These are phyloP conservation scores for Metopolophium dirhodum DNA, from an alignment of 1,140 invertebrate species.

Conservation along the genomic window DNA sequence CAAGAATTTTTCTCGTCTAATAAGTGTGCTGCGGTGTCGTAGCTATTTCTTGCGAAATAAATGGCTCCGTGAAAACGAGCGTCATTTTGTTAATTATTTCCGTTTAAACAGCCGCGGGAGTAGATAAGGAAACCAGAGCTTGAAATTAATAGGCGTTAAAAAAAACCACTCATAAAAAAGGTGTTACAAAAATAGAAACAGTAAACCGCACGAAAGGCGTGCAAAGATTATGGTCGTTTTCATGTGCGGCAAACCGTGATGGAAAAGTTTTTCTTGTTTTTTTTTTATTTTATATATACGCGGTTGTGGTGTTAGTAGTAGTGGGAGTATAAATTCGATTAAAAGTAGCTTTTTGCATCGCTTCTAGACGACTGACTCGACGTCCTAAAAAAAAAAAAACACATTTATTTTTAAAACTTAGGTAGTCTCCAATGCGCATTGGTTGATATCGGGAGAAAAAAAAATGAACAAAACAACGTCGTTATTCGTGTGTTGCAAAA, in stretches of 20 bases:
- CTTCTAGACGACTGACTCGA: conserved; percentile 42
- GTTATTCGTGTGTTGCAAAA: background rate
- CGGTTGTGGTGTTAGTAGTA: conserved; percentile 21
- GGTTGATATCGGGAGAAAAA: background rate
- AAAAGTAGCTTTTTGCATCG: conserved; percentile 38
- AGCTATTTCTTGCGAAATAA: conserved; percentile 14
- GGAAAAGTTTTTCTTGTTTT: conserved; percentile 48
- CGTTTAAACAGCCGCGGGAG: conserved; percentile 23
- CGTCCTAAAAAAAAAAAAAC: background rate
- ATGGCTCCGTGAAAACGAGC: background rate
- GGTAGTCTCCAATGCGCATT: too few relatives aligned
- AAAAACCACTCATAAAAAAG: background rate
- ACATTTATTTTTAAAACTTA: conserved; percentile 20
- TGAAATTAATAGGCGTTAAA: conserved; percentile 42
- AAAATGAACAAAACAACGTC: background rate
- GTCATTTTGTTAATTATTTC: conserved; percentile 50
- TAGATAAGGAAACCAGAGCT: conserved; percentile 30
- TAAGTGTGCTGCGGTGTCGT: background rate
- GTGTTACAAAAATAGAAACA: conserved; percentile 39
- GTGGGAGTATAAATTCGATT: conserved; percentile 49
- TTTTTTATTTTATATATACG: background rate
- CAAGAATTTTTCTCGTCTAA: background rate
- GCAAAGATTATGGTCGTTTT: conserved; percentile 50
- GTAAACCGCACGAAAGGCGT: background rate
- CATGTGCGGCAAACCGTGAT: conserved; percentile 49